Evolutionary conservation across 2,797 vertebrate species (phyloP).

Genomic region (Parambassis ranga): DNA sequence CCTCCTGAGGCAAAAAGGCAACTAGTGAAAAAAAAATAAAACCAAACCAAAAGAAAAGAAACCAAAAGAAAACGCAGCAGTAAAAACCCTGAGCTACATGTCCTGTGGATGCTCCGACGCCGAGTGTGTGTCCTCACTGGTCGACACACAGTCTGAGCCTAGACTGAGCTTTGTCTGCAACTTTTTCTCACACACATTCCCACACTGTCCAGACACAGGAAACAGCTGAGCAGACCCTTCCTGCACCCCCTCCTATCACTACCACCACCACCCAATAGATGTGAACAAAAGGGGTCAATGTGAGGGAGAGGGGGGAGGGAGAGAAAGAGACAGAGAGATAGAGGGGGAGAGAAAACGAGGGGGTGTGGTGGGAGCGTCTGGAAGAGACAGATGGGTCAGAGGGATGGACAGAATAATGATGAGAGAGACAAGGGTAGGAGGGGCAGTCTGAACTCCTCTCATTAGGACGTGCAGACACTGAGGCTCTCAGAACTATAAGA

Average conservation of each 20-base stretch:
- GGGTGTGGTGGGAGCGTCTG: conserved; percentile 64
- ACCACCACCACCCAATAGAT: conserved; percentile 22
- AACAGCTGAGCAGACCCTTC: conserved; percentile 69
- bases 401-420: conserved; percentile 59
- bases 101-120: conserved; percentile 9
- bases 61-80: conserved; percentile 2
- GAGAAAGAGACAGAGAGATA: background rate
- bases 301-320: conserved; percentile 15
- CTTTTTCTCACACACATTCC: conserved; percentile 70
- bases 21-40: background rate
- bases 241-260: background rate
- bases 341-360: background rate
- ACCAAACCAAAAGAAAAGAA: background rate
- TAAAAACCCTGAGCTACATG: conserved; percentile 21
- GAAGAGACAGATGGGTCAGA: conserved; percentile 71
- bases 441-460: background rate
- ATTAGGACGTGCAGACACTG: background rate
- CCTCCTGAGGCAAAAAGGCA: background rate
- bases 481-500: background rate
- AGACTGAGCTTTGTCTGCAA: conserved; percentile 39
- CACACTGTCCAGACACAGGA: conserved; percentile 58
- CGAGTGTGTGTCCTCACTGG: conserved; percentile 40
- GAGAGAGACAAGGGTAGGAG: background rate
- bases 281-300: conserved; percentile 69
- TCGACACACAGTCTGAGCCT: conserved; percentile 48